Evolutionary conservation across 1,140 invertebrate species (phyloP).

Genomic region (Drosophila orena): DNA sequence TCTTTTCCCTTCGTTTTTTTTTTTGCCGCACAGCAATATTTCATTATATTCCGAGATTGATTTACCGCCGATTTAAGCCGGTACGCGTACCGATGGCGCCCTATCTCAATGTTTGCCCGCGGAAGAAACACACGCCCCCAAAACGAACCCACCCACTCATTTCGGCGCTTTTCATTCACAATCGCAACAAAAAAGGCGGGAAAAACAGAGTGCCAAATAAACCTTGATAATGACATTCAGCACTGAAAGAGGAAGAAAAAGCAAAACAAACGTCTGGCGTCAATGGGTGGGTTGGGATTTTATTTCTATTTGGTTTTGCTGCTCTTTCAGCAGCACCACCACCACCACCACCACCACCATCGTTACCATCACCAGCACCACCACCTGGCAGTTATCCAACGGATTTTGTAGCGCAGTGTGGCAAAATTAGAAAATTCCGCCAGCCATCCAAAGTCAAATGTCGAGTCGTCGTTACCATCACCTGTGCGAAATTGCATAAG

Average conservation of each 20-base stretch:
- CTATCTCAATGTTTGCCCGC: constrained; percentile 4
- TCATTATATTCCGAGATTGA: constrained; percentile 36
- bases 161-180: constrained; percentile 55
- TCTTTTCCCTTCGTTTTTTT: background rate
- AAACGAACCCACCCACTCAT: constrained; percentile 3
- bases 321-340: constrained; percentile 15
- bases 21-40: constrained; percentile 31
- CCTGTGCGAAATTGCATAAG: constrained; percentile 74
- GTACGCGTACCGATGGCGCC: constrained; percentile 19
- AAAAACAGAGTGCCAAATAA: constrained; percentile 69
- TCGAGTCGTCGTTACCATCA: constrained; percentile 64
- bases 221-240: constrained; percentile 83
- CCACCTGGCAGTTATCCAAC: constrained; percentile 77
- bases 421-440: constrained; percentile 69
- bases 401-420: constrained; percentile 57
- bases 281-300: constrained; percentile 49
- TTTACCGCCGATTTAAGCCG: constrained; percentile 37
- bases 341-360: constrained; percentile 30
- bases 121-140: constrained; percentile 1
- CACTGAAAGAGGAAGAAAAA: constrained; percentile 35
- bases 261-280: constrained; percentile 54
- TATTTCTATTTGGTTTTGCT: background rate
- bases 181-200: constrained; percentile 29
- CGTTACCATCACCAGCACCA: constrained; percentile 26
- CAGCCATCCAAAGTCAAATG: constrained; percentile 74